These are phyloP conservation scores for Mesitornis unicolor DNA, from an alignment of 2,113 vertebrate genomes.

Conservation along the genomic window DNA sequence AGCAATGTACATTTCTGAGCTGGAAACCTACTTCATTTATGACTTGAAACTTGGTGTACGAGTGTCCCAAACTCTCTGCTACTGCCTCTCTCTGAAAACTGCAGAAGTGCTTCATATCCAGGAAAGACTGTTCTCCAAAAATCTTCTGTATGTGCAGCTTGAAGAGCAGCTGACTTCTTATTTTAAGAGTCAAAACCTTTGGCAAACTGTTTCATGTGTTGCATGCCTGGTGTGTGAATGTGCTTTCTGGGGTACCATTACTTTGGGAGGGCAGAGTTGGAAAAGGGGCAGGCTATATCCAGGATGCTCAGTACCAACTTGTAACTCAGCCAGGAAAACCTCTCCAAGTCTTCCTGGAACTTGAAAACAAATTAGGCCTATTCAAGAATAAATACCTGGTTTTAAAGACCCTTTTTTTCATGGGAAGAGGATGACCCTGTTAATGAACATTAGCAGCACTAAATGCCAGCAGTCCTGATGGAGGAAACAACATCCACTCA, in stretches of 20 bases:
- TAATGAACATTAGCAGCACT: background rate
- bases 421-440: background rate
- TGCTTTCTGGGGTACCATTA: background rate
- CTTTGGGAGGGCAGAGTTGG: background rate
- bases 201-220: background rate
- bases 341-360: background rate
- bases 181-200: background rate
- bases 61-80: background rate
- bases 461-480: background rate
- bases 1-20: conserved; percentile 50
- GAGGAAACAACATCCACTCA: background rate
- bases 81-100: background rate
- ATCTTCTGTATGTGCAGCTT: background rate
- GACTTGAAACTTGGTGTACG: background rate
- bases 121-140: background rate
- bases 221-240: background rate
- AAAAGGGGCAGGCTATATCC: background rate
- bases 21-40: conserved; percentile 30
- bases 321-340: background rate
- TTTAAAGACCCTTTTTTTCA: background rate
- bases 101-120: background rate
- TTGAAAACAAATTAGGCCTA: background rate
- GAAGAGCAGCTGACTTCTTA: background rate
- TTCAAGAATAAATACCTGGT: background rate
- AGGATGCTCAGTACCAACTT: background rate